Conservation (phyloP, 2,888 invertebrate species). For the Lasioglossum calceatum region DNA sequence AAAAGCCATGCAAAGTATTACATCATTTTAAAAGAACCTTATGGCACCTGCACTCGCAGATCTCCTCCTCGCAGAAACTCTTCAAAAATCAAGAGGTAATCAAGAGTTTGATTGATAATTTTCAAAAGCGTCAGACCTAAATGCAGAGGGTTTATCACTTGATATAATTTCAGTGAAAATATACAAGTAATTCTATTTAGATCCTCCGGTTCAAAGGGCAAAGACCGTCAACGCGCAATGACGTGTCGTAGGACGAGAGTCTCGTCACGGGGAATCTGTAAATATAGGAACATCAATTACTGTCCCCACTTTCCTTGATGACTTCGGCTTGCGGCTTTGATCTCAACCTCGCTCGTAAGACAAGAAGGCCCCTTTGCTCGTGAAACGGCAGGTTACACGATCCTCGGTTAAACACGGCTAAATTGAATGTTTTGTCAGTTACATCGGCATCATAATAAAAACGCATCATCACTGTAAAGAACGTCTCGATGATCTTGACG, state of each 20-base stretch:
- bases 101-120: background rate
- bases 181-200: constrained; percentile 4
- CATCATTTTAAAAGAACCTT: background rate
- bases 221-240: background rate
- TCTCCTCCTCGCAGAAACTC: too few species aligned
- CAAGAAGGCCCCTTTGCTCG: constrained; percentile 6
- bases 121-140: background rate
- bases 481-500: background rate
- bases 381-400: constrained; percentile 2
- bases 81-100: background rate
- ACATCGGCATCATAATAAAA: background rate
- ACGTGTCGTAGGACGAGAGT: background rate
- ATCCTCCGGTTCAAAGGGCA: background rate
- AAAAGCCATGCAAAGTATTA: background rate
- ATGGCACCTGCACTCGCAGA: too few species aligned
- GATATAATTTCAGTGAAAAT: background rate
- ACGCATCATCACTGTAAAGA: background rate
- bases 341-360: background rate
- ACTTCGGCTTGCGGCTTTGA: constrained; percentile 12
- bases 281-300: constrained; percentile 11
- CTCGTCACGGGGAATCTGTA: constrained; percentile 1
- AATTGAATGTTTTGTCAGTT: background rate
- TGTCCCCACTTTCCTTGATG: constrained; percentile 12
- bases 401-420: background rate
- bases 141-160: background rate